phyloP scores from a whole-genome alignment of 1,140 invertebrate species.

The Oncopodura yosiiana region DNA sequence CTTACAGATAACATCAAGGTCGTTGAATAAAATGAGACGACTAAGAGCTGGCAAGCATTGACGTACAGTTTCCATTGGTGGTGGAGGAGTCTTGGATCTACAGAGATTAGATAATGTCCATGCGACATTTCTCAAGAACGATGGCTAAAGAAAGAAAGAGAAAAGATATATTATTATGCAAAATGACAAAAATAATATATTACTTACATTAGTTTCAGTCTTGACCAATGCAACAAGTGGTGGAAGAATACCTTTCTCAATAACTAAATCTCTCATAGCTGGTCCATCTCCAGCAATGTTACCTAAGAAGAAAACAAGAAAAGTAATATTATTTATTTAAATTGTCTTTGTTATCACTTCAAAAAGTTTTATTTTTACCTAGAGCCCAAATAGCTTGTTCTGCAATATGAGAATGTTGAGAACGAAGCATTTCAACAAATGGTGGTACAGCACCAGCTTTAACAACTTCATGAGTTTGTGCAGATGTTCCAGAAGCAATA shows the following conservation, averaged over 20 bases:
- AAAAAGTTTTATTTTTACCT: constrained; percentile 94
- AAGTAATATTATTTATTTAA: too few species aligned
- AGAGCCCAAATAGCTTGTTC: constrained; percentile 97
- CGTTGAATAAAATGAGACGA: constrained; percentile 59
- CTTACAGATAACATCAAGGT: constrained; percentile 62
- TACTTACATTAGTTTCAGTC: constrained; percentile 30
- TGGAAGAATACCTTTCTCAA: constrained; percentile 37
- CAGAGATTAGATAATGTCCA: constrained; percentile 91
- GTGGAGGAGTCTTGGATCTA: constrained; percentile 80
- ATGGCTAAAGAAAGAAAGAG: constrained; percentile 1
- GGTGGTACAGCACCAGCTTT: constrained; percentile 75
- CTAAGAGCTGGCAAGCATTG: constrained; percentile 71
- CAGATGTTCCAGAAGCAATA: constrained; percentile 87
- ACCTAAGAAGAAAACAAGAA: too few species aligned
- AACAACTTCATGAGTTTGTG: constrained; percentile 79
- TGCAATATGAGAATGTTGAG: constrained; percentile 65
- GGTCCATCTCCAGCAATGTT: constrained; percentile 43
- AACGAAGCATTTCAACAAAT: constrained; percentile 66
- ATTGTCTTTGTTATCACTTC: too few species aligned
- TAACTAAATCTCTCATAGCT: constrained; percentile 44
- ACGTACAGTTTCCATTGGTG: constrained; percentile 62
- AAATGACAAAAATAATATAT: constrained; percentile 3
- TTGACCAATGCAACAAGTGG: constrained; percentile 37
- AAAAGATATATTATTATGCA: constrained; percentile 19
- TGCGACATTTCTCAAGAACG: constrained; percentile 56